phyloP scores from a whole-genome alignment of 1,140 invertebrate species.

The Drosophila insularis region DNA sequence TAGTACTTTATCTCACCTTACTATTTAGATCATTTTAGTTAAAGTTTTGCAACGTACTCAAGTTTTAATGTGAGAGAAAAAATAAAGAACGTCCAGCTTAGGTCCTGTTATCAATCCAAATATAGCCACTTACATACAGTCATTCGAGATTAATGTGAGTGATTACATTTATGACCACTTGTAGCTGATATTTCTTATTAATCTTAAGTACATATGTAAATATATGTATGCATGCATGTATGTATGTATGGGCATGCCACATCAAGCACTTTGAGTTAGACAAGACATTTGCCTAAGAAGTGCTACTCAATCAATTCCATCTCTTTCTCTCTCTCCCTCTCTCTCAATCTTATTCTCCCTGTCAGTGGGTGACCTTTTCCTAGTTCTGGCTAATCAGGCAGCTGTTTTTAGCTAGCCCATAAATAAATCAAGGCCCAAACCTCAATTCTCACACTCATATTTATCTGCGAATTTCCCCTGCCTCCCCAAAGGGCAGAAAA shows the following conservation, averaged over 20 bases:
- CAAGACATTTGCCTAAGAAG: conserved; percentile 53
- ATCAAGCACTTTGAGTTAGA: conserved; percentile 64
- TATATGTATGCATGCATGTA: conserved; percentile 43
- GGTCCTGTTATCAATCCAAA: background rate
- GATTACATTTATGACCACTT: background rate
- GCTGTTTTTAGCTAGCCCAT: conserved; percentile 55
- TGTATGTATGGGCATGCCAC: background rate
- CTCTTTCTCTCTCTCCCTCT: background rate
- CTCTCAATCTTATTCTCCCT: background rate
- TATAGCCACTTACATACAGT: background rate
- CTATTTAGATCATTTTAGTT: no score
- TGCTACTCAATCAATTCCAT: conserved; percentile 59
- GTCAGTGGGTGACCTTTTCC: conserved; percentile 6
- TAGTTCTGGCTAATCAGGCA: conserved; percentile 63
- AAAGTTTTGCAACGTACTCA: no score
- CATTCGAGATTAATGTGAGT: background rate
- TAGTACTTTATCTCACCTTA: no score
- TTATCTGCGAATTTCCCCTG: conserved; percentile 14
- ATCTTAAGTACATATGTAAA: conserved; percentile 7
- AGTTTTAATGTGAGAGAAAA: no score
- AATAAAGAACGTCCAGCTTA: no score
- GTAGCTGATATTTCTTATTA: background rate
- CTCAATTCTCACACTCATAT: conserved; percentile 27
- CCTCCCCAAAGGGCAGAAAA: conserved; percentile 35
- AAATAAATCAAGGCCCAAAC: conserved; percentile 69